Conservation (phyloP, 2,888 invertebrate genomes). For the Sphecodes monilicornis region DNA sequence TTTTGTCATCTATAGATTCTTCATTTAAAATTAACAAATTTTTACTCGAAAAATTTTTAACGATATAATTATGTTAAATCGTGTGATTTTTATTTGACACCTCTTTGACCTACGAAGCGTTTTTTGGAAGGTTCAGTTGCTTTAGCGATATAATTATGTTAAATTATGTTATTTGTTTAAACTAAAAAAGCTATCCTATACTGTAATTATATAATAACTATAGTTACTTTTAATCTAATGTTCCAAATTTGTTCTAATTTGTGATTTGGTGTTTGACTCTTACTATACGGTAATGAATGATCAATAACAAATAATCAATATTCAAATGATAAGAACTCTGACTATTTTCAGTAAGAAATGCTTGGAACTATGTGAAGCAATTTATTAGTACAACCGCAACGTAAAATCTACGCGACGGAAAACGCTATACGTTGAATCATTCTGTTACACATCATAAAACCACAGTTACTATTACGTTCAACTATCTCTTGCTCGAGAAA, state of each 20-base stretch:
- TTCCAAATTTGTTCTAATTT: too few species aligned
- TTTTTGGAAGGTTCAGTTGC: too few species aligned
- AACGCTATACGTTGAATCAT: slow-evolving; percentile 16
- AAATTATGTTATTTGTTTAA: too few species aligned
- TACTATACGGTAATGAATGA: too few species aligned
- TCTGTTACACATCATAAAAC: slow-evolving; percentile 23
- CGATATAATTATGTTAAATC: too few species aligned
- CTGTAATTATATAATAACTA: background rate
- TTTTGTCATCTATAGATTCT: too few species aligned
- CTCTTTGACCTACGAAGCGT: too few species aligned
- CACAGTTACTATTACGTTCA: slow-evolving; percentile 31
- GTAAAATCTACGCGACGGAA: background rate
- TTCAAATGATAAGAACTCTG: background rate
- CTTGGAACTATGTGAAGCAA: background rate
- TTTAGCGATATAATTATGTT: too few species aligned
- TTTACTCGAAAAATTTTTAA: background rate
- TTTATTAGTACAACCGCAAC: background rate
- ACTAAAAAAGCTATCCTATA: too few species aligned
- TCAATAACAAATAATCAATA: background rate
- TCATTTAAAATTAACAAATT: too few species aligned
- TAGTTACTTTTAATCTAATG: background rate
- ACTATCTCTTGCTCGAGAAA: slow-evolving; percentile 54
- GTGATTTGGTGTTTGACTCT: too few species aligned
- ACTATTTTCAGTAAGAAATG: background rate
- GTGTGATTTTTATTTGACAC: too few species aligned